Evolutionary conservation across 2,888 invertebrate species (phyloP), one percentile per base, ranked within the genome.

Genomic region (Thera obeliscata): DNA sequence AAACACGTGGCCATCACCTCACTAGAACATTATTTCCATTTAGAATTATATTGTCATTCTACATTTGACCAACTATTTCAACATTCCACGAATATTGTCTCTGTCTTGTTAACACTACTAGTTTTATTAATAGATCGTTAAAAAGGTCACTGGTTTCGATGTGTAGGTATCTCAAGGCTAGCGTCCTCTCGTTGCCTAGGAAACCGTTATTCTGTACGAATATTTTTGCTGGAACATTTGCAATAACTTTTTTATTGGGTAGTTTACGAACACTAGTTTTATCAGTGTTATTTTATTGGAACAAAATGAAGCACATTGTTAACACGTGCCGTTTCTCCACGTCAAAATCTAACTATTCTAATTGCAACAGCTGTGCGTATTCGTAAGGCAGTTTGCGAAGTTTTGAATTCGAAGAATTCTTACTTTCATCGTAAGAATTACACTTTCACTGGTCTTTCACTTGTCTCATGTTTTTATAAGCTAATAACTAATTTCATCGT

Each of bases 181-280:
- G 41, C 11, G 33, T 65, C 62, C 2, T 41, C 12, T 41, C 9
- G 81, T 82, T 79, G 70, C 78, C 80, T 74, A 75, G 81, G 77
- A 69, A 77, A 82, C 79, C n/a, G 12, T 11, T 4, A 5, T 64
- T 61, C 48, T 3, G 33, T 65, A 50, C 48, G 55, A 49, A 50
- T 54, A 57, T 59, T 61, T 55, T 60, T 33, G 54, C 43, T 46
- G 66, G 56, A 63, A 59, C 55, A 54, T 68, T 70, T 49, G 43
- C 65, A 49, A 52, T 12, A 58, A 61, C 9, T 35, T 55, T 46
- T 61, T 61, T 35, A 55, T 63, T 59, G 8, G 35, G 43, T 38
- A 9, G 66, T 67, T 69, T 64, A 68, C 67, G 46, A 46, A 46
- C 7, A 8, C 43, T 8, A 46, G 43, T 46, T 9, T 46, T 46